phyloP scores from a whole-genome alignment of 2,113 vertebrate genomes.

The Oryzias melastigma region DNA sequence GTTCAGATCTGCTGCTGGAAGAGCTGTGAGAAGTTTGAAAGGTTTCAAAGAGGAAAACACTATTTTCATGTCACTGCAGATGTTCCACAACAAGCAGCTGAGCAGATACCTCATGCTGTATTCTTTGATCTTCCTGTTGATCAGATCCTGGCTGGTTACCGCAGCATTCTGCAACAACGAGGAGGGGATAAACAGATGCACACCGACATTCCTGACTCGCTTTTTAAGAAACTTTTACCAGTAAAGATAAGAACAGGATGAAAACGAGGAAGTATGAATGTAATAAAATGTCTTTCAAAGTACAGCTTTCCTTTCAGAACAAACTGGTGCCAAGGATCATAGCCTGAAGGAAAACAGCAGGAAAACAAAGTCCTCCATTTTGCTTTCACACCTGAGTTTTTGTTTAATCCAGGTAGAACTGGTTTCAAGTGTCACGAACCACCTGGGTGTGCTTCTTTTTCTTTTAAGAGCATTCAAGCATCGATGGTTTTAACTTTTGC shows the following conservation, averaged over 20 bases:
- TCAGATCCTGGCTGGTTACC: slow-evolving; percentile 93
- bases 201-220: too few relatives aligned
- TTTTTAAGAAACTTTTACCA: too few relatives aligned
- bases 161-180: slow-evolving; percentile 82
- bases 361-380: background rate
- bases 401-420: slow-evolving; percentile 9
- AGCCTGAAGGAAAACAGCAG: background rate
- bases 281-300: background rate
- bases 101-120: slow-evolving; percentile 91
- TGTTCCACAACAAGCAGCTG: background rate
- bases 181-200: background rate
- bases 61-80: background rate
- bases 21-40: slow-evolving; percentile 45
- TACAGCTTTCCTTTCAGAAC: background rate
- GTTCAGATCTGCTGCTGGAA: slow-evolving; percentile 82
- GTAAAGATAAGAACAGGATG: too few relatives aligned
- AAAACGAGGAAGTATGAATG: too few relatives aligned
- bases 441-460: slow-evolving; percentile 9
- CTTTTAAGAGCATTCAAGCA: slow-evolving; percentile 11
- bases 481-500: slow-evolving; percentile 7
- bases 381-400: slow-evolving; percentile 13
- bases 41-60: background rate
- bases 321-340: background rate
- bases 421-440: slow-evolving; percentile 19
- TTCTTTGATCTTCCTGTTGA: slow-evolving; percentile 95